Evolutionary conservation across 2,113 vertebrate genomes (phyloP).

Genomic region (Pipa parva): DNA sequence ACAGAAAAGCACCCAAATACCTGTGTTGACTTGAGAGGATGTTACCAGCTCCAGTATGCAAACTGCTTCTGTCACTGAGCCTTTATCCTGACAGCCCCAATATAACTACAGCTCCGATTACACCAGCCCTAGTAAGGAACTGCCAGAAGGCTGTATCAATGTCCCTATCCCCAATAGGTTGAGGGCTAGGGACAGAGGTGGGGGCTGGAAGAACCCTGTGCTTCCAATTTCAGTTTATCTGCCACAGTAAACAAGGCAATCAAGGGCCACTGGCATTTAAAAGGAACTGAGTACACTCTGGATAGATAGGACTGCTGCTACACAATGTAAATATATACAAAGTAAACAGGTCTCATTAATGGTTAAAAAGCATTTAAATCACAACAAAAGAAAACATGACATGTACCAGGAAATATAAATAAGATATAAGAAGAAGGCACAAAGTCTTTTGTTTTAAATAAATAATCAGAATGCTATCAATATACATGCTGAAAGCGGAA

Average conservation of each 20-base stretch:
- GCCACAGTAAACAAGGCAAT: constrained; percentile 24
- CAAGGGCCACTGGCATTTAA: too few relatives aligned
- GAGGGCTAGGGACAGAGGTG: constrained; percentile 13
- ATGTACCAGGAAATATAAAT: too few relatives aligned
- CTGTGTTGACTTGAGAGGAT: constrained; percentile 24
- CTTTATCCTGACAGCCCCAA: constrained; percentile 21
- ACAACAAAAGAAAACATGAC: too few relatives aligned
- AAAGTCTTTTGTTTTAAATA: too few relatives aligned
- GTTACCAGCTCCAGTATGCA: constrained; percentile 21
- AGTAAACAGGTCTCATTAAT: too few relatives aligned
- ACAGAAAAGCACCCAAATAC: constrained; percentile 4
- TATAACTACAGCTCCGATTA: constrained; percentile 33
- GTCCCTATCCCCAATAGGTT: constrained; percentile 11
- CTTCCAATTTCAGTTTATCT: constrained; percentile 32
- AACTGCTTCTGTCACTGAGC: constrained; percentile 24
- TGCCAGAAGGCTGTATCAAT: constrained; percentile 9
- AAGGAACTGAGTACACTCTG: too few relatives aligned
- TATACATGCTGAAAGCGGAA: too few relatives aligned
- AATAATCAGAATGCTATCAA: too few relatives aligned
- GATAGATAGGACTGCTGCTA: too few relatives aligned
- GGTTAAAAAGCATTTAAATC: too few relatives aligned
- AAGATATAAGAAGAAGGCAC: too few relatives aligned
- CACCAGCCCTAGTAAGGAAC: constrained; percentile 38
- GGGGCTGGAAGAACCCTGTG: constrained; percentile 1
- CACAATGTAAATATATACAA: too few relatives aligned